A percentile compares a stretch with the other conserved stretches of the same genome.
phyloP scores from a whole-genome alignment of 37 sponge, comb jelly and placozoan genomes.

The Geodia barretti region DNA sequence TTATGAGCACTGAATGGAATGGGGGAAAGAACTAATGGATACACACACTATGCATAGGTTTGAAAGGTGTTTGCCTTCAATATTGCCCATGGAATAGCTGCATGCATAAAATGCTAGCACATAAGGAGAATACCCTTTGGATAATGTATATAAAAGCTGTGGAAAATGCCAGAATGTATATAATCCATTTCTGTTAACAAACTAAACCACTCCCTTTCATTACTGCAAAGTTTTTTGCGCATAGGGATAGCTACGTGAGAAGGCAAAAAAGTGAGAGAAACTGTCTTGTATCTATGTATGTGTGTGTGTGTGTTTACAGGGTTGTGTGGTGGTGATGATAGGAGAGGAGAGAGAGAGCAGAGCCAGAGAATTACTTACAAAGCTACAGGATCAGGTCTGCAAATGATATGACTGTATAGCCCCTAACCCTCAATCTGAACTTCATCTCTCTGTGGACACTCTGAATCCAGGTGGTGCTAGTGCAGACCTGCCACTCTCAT shows the following conservation, averaged over 20 bases:
- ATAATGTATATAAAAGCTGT: too few species aligned
- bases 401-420: background rate
- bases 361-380: background rate
- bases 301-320: too few species aligned
- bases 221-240: too few species aligned
- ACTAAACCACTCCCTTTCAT: background rate
- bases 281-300: too few species aligned
- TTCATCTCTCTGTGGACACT: background rate
- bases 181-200: background rate
- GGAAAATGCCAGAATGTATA: background rate
- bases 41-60: background rate
- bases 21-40: background rate
- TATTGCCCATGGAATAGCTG: too few species aligned
- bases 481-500: background rate
- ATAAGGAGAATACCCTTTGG: too few species aligned
- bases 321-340: background rate
- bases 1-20: too few species aligned
- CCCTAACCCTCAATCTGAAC: too few species aligned
- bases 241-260: too few species aligned
- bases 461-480: background rate
- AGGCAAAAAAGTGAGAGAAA: too few species aligned
- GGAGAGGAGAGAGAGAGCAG: background rate
- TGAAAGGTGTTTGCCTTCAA: too few species aligned
- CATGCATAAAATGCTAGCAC: too few species aligned
- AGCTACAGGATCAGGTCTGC: background rate